Evolutionary conservation across 2,113 vertebrate species (phyloP).

Genomic region (Tragelaphus buxtoni): DNA sequence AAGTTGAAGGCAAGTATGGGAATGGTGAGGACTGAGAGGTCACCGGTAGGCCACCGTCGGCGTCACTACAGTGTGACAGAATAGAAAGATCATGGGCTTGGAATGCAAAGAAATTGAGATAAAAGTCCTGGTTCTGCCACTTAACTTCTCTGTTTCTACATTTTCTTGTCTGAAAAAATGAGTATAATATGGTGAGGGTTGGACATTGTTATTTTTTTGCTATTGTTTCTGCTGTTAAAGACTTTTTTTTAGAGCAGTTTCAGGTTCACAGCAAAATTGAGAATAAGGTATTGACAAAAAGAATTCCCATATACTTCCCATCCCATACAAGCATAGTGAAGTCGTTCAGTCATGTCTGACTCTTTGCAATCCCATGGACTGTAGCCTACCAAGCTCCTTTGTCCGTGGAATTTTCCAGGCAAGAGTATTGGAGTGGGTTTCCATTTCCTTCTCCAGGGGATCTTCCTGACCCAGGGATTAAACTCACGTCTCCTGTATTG

Average conservation of each 20-base stretch:
- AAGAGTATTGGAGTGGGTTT: neutral
- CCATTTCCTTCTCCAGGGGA: neutral
- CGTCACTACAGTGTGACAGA: neutral
- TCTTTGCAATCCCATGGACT: neutral
- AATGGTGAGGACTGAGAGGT: neutral
- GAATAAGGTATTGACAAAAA: neutral
- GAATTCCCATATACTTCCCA: neutral
- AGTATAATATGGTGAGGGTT: neutral
- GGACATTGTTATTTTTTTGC: neutral
- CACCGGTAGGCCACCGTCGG: neutral
- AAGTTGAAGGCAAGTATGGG: neutral
- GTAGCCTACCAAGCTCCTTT: neutral
- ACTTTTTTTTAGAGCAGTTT: neutral
- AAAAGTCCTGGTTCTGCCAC: neutral
- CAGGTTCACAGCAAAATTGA: neutral
- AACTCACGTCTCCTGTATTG: neutral
- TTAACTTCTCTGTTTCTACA: neutral
- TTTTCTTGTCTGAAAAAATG: neutral
- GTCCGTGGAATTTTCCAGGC: neutral
- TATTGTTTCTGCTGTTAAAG: neutral
- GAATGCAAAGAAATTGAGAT: neutral
- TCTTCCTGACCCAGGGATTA: neutral
- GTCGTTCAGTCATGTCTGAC: neutral
- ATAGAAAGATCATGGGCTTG: neutral
- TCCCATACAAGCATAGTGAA: neutral